Base-by-base conservation (phyloP, 1,140 invertebrate species). In the Penaeus vannamei region DNA sequence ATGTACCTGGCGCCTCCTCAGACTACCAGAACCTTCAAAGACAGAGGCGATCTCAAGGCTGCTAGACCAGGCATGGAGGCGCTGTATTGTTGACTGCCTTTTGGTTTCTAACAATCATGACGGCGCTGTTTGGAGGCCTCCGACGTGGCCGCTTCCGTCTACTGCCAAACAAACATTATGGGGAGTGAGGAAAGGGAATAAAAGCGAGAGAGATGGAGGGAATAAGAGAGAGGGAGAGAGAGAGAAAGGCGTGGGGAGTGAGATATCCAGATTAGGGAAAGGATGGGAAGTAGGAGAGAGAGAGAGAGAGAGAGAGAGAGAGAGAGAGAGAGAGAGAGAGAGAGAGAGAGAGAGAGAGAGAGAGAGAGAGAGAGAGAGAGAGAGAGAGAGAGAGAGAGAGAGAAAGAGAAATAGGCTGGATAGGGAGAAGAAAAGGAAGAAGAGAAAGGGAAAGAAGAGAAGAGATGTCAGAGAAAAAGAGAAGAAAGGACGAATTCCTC, bases 21-120 rank as follows among this genome's bases (percentile, higher is more conserved):
- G 32, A 72, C n/a, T 26, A 72, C n/a, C n/a, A 72, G 66, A 72
- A 72, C n/a, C n/a, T 72, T 26, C n/a, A 26, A 72, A 72, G n/a
- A 32, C 12, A 22, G 66, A 72, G 32, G 66, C n/a, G 32, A 20
- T 26, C n/a, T 26, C n/a, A 32, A 72, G 32, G 66, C n/a, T 26
- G 66, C n/a, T 26, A 72, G 66, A 17, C n/a, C n/a, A 72, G 66
- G 32, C n/a, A 32, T 26, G 32, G 66, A 72, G 32, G 20, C n/a
- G 32, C n/a, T 26, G 32, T 26, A 72, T 26, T 26, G 32, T 26
- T 26, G 32, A 72, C 66, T 26, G 32, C 19, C 32, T 26, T 17
- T 72, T 4, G n/a, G 19, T 1, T 72, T 72, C n/a, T 72, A 14
- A 22, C 32, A 14, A 72, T 72, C 66, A 72, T 72, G n/a, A 72